These are phyloP conservation scores for Odontesthes bonariensis DNA, from an alignment of 2,113 vertebrate genomes.

Conservation along the genomic window DNA sequence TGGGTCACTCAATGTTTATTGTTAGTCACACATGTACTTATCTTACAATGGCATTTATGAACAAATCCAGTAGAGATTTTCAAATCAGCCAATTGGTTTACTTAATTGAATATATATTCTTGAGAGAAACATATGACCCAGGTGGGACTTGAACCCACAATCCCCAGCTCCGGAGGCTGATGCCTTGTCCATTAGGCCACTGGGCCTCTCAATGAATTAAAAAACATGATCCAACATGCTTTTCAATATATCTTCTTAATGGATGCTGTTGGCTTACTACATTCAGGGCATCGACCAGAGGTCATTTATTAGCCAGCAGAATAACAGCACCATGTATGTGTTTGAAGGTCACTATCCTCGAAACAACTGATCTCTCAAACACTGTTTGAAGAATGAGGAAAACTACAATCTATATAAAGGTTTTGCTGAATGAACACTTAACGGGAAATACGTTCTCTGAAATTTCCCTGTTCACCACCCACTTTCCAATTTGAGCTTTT, in stretches of 20 bases:
- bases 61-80: too few relatives aligned
- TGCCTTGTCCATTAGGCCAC: conserved; percentile 99
- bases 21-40: too few relatives aligned
- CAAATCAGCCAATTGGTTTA: too few relatives aligned
- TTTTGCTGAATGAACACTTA: neutral
- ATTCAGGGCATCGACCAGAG: neutral
- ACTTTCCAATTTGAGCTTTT: conserved; percentile 12
- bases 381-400: neutral
- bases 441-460: conserved; percentile 24
- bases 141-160: conserved; percentile 98
- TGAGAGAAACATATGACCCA: conserved; percentile 77
- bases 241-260: too few relatives aligned
- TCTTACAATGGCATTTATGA: too few relatives aligned
- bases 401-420: neutral
- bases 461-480: conserved; percentile 28
- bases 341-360: neutral
- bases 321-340: neutral
- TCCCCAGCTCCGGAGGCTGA: conserved; percentile 96
- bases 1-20: too few relatives aligned
- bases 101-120: too few relatives aligned
- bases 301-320: neutral
- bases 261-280: too few relatives aligned
- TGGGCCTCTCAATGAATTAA: conserved; percentile 34
- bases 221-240: too few relatives aligned
- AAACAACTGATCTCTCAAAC: neutral